Percentiles rank a stretch among this genome's conserved stretches.
These are phyloP conservation scores for Cuculus canorus DNA, from an alignment of 2,797 vertebrate species.

Conservation along the genomic window DNA sequence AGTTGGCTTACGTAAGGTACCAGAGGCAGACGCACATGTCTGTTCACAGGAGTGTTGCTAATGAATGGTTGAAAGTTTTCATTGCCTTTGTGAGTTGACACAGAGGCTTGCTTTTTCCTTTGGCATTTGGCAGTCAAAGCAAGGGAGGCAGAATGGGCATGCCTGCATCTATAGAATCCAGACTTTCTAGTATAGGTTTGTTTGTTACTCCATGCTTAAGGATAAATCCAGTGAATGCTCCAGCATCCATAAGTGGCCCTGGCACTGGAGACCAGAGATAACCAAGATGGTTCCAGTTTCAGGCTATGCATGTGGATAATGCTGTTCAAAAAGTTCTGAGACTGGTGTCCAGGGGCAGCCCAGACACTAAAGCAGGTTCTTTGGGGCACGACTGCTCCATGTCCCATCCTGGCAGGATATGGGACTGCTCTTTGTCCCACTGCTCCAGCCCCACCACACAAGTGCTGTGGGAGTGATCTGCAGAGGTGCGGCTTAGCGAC, in stretches of 20 bases:
- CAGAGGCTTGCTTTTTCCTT: not conserved
- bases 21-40: not conserved
- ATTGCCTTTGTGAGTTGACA: not conserved
- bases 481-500: not conserved
- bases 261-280: not conserved
- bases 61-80: not conserved
- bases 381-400: not conserved
- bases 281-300: not conserved
- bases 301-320: not conserved
- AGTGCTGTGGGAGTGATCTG: not conserved
- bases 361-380: not conserved
- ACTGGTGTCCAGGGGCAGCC: not conserved
- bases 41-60: not conserved
- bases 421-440: not conserved
- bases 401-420: not conserved
- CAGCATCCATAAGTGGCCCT: not conserved
- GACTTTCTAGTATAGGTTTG: not conserved
- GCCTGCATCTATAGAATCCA: not conserved
- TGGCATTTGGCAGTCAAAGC: not conserved
- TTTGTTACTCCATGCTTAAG: not conserved
- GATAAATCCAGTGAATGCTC: not conserved
- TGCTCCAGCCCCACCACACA: accelerated
- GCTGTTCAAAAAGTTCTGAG: not conserved
- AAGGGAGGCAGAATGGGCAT: not conserved
- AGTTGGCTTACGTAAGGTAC: not conserved